Conservation (phyloP, 2,113 vertebrate species). For the Lycocorax pyrrhopterus region DNA sequence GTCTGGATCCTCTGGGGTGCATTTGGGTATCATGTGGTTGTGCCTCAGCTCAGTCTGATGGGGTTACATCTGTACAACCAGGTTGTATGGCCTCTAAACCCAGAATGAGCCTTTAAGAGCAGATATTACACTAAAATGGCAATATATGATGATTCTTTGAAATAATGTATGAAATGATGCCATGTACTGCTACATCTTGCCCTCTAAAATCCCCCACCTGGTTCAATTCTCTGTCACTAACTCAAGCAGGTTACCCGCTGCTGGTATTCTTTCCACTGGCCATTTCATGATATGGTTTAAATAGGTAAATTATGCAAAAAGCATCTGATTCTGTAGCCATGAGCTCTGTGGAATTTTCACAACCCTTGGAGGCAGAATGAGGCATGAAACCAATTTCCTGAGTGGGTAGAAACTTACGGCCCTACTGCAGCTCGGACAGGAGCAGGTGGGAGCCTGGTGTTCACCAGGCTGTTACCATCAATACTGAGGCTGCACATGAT, state of each 20-base stretch:
- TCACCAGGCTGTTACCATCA: rapidly evolving
- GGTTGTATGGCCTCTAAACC: not conserved
- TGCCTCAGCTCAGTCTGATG: not conserved
- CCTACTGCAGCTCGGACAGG: not conserved
- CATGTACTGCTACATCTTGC: not conserved
- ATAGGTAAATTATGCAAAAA: not conserved
- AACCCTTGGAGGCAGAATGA: not conserved
- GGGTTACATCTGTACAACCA: not conserved
- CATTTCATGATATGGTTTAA: not conserved
- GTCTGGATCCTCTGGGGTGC: not conserved
- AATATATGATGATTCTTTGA: not conserved
- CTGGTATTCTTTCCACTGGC: not conserved
- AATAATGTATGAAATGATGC: not conserved
- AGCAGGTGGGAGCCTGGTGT: not conserved
- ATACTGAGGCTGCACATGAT: not conserved
- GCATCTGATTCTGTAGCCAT: not conserved
- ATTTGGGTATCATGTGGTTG: not conserved
- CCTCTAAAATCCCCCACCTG: not conserved
- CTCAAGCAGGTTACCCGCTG: not conserved
- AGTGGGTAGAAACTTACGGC: not conserved
- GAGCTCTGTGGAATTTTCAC: not conserved
- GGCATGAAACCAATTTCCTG: not conserved
- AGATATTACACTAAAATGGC: not conserved
- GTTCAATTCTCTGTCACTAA: not conserved
- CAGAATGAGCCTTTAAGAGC: not conserved